A percentile compares a stretch with the other conserved stretches of the same genome.
These are phyloP conservation scores for Brenthis daphne DNA, from an alignment of 2,888 invertebrate species.

Conservation along the genomic window DNA sequence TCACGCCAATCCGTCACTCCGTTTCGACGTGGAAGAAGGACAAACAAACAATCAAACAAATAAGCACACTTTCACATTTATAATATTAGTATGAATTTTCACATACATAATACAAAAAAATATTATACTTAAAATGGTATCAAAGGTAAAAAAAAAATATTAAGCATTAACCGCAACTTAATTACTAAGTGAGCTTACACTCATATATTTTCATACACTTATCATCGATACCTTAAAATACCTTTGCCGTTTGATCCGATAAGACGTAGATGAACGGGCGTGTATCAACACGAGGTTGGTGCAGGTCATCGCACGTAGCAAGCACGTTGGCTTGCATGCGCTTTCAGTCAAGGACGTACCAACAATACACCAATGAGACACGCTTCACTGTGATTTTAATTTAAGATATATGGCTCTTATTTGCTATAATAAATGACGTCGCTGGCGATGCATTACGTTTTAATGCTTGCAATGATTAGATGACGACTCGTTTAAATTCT, in stretches of 20 bases:
- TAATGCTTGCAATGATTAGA: neutral
- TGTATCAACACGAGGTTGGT: slow-evolving; percentile 31
- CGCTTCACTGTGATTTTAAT: slow-evolving; percentile 1
- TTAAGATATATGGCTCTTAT: neutral
- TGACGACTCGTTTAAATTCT: neutral
- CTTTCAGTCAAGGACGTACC: slow-evolving; percentile 15
- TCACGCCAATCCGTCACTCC: too few species aligned
- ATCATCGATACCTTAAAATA: too few species aligned
- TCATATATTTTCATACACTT: too few species aligned
- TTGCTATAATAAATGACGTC: neutral
- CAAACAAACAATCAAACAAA: too few species aligned
- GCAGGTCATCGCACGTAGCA: slow-evolving; percentile 30
- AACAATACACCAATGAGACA: slow-evolving; percentile 18
- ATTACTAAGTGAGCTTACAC: too few species aligned
- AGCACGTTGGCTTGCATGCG: slow-evolving; percentile 25
- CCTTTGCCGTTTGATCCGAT: slow-evolving; percentile 5
- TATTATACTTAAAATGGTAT: too few species aligned
- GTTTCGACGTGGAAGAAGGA: too few species aligned
- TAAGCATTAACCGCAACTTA: too few species aligned
- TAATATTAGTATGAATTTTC: too few species aligned
- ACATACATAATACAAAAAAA: too few species aligned
- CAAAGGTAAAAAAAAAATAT: too few species aligned
- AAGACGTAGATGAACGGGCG: slow-evolving; percentile 1
- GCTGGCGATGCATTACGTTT: neutral
- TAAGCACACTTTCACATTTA: too few species aligned